Base-by-base conservation (phyloP, 2,888 invertebrate genomes). In the Mantis religiosa region DNA sequence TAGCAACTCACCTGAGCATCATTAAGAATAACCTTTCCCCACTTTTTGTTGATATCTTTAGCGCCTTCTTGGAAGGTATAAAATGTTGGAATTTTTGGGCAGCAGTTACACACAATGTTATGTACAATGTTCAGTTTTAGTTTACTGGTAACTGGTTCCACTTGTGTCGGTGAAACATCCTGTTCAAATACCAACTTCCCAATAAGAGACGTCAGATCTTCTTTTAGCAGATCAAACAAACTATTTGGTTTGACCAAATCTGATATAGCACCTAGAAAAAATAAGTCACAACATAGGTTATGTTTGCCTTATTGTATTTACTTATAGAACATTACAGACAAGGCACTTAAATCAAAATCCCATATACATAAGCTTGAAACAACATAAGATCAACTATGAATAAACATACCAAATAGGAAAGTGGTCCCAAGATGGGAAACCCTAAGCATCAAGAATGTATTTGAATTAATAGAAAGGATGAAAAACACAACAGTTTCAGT, bases 81-180 rank as follows among this genome's bases (percentile, higher is more conserved):
- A 9, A 81, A 92, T 93, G 34, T 92, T 91, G 94, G 93, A 34
- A 96, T 94, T 14, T 95, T 95, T 0, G 97, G 96, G 91, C 96
- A 97, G 91, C 96, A 96, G 92, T 96, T 97, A 4, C 96, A 93
- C 4, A 96, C 95, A 20, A 97, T 95, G 91, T 96, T 96, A 91
- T 97, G 96, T 87, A 96, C 95, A 88, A 97, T 94, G 94, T 97
- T 96, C 2, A 97, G 94, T 92, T 96, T 96, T 28, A 97, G 92
- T 91, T 95, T 95, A 71, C 94, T 94, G 90, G 97, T 96, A 91
- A 96, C 94, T 0, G 94, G 93, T 92, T 97, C 97, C 89, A 97
- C 95, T 91, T 95, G 95, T 3, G 95, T 93, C 0, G 97, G 96
- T 6, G 96, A 95, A 88, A 96, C 93, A 89, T 96, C 94, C 91